These are phyloP conservation scores for Heliocidaris tuberculata DNA, from an alignment of 35 echinoderm and acorn worm genomes.

Conservation along the genomic window DNA sequence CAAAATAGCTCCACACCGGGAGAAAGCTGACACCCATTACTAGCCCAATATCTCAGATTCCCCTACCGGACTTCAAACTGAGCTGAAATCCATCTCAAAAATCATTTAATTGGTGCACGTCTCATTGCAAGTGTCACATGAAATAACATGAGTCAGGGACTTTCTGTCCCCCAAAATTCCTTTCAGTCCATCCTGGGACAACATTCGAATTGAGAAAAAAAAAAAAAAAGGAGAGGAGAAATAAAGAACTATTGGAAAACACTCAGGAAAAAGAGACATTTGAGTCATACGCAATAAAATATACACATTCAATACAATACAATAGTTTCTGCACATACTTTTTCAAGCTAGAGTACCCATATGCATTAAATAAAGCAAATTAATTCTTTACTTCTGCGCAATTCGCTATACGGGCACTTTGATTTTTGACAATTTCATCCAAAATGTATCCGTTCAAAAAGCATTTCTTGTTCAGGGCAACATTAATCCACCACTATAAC, in stretches of 20 bases:
- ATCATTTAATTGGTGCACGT: neutral
- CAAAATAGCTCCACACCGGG: slow-evolving; percentile 8
- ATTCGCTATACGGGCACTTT: too few relatives aligned
- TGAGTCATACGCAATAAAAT: too few relatives aligned
- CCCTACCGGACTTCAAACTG: neutral
- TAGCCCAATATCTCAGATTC: slow-evolving; percentile 29
- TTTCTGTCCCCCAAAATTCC: neutral
- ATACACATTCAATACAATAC: too few relatives aligned
- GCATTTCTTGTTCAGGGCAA: too few relatives aligned
- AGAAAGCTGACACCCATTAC: slow-evolving; percentile 34
- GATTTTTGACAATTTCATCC: too few relatives aligned
- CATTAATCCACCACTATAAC: too few relatives aligned
- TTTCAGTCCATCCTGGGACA: neutral
- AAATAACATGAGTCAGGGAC: slow-evolving; percentile 18
- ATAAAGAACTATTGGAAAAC: neutral
- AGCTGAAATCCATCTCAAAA: slow-evolving; percentile 16
- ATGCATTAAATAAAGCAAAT: too few relatives aligned
- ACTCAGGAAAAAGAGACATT: neutral
- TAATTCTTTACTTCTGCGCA: too few relatives aligned
- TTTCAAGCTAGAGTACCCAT: too few relatives aligned
- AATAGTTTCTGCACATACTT: too few relatives aligned
- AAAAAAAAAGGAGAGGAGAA: neutral
- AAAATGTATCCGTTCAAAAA: too few relatives aligned
- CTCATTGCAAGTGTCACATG: slow-evolving; percentile 29
- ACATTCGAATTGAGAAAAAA: neutral